Conservation (phyloP, 1,140 invertebrate genomes). For the Gerris buenoi region DNA sequence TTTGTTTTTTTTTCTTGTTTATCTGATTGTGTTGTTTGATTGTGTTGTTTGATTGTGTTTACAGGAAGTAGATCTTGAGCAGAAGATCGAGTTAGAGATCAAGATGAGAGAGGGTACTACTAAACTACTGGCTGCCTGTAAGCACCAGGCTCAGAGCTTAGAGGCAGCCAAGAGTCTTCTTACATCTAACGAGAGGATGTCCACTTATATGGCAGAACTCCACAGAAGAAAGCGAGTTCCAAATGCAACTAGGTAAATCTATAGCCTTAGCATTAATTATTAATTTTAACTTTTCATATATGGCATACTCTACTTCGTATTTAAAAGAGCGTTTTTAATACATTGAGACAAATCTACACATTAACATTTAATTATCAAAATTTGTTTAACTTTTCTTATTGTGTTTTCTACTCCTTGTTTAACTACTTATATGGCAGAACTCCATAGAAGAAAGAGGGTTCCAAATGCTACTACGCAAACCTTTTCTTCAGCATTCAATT, state of each 20-base stretch:
- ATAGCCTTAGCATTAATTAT: too few relatives aligned
- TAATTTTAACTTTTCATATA: too few relatives aligned
- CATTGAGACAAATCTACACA: not conserved
- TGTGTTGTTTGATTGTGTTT: too few relatives aligned
- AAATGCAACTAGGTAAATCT: not conserved
- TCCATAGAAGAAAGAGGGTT: slow-evolving; percentile 36
- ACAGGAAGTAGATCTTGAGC: slow-evolving; percentile 47
- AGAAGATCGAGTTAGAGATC: slow-evolving; percentile 55
- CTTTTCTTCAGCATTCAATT: too few relatives aligned
- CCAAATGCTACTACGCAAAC: not conserved
- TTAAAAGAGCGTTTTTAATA: slow-evolving; percentile 23
- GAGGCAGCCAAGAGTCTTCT: slow-evolving; percentile 52
- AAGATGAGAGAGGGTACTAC: slow-evolving; percentile 57
- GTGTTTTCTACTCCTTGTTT: too few relatives aligned
- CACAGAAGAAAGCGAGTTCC: slow-evolving; percentile 33
- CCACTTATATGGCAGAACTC: slow-evolving; percentile 48
- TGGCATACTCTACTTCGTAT: slow-evolving; percentile 48
- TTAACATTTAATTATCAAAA: too few relatives aligned
- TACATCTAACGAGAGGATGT: slow-evolving; percentile 51
- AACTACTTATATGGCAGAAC: slow-evolving; percentile 48
- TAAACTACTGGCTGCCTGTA: slow-evolving; percentile 47
- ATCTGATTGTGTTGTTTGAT: too few relatives aligned
- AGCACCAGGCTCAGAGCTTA: slow-evolving; percentile 44
- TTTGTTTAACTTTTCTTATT: too few relatives aligned
- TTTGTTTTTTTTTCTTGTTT: too few relatives aligned